Evolutionary conservation across 2,888 invertebrate genomes (phyloP), one percentile per base, ranked within the genome.

Genomic region (Augiades crinisus): DNA sequence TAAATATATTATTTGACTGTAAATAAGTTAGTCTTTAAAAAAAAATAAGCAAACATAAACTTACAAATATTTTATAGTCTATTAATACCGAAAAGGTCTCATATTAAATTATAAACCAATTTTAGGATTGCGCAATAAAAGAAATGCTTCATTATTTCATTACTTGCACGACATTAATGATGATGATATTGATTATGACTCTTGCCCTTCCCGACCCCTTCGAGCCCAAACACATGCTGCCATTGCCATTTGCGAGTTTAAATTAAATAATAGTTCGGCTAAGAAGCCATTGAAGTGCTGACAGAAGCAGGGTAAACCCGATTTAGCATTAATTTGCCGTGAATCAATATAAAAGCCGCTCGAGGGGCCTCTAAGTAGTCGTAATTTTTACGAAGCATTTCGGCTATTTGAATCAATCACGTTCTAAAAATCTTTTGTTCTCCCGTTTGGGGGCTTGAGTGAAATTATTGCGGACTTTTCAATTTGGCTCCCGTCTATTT

Each of bases 251-350:
- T 30, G 36, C 27, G 27, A 44, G 21, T 31, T 44, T 30, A 37
- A 44, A 44, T 33, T 44, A 30, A 51, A 19, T 21, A 14, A 37
- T 36, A 51, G 24, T 44, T 43, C 36, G 50, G 21, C 27, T 43
- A 37, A 38, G 74, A 74, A 75, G 61, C 72, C 75, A 43, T 10
- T 49, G 46, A 63, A 66, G 54, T 56, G 55, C 22, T 16, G 57
- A 49, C 62, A 61, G 62, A 74, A 72, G 53, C 65, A 65, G 75
- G 68, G 60, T 56, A 72, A 70, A 58, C 61, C 65, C 61, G 61
- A 64, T 70, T 75, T 72, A 70, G 60, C 67, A 68, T 60, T 56
- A 62, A 67, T 69, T 60, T 64, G 68, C 70, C 75, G 67, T 54
- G 68, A 74, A 70, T 76, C 78, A 63, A 49, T 30, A 51, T 37